Conservation (phyloP, 2,113 vertebrate genomes). For the Hystrix brachyura region DNA sequence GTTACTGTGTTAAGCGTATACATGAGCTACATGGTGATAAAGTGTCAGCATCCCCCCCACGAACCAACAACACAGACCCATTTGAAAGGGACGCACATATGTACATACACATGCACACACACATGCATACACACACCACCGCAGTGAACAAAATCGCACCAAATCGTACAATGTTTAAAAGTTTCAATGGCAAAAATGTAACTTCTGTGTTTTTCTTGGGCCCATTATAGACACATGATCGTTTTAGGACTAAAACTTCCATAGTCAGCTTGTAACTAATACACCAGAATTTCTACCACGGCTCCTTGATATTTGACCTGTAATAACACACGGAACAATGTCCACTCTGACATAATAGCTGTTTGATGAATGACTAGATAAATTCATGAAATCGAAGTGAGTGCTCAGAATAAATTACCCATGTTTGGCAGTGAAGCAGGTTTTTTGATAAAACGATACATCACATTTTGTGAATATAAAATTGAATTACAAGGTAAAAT, state of each 20-base stretch:
- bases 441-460: neutral
- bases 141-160: neutral
- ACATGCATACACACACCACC: neutral
- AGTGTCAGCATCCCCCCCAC: neutral
- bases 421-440: neutral
- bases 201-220: neutral
- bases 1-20: neutral
- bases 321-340: neutral
- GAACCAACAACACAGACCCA: neutral
- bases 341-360: neutral
- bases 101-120: neutral
- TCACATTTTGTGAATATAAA: conserved; percentile 39
- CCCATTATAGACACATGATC: neutral
- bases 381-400: neutral
- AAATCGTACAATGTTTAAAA: neutral
- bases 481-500: conserved; percentile 10
- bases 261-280: neutral
- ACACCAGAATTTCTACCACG: neutral
- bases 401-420: neutral
- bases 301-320: neutral
- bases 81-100: neutral
- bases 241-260: neutral
- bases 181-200: neutral
- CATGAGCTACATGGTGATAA: neutral
- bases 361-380: neutral